Evolutionary conservation across 2,888 invertebrate genomes (phyloP).

Genomic region (Encarsia formosa): DNA sequence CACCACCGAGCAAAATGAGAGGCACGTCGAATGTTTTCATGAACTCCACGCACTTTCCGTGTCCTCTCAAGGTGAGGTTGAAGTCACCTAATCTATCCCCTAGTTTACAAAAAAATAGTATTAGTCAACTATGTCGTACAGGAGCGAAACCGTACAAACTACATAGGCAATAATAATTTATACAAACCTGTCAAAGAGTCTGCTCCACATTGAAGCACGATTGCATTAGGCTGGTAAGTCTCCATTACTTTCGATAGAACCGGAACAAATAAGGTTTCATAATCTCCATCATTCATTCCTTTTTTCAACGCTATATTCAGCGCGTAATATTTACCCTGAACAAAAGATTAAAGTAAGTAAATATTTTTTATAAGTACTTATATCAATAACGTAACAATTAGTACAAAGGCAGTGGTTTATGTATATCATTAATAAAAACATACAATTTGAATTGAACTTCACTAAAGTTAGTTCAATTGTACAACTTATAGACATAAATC

Average conservation of each 20-base stretch:
- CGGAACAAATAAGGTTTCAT: conserved; percentile 93
- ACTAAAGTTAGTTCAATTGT: too few species aligned
- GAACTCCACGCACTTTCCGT: conserved; percentile 97
- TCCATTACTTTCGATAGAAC: conserved; percentile 98
- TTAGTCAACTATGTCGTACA: too few species aligned
- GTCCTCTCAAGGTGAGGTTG: conserved; percentile 93
- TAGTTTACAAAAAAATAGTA: conserved; percentile 38
- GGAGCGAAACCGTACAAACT: too few species aligned
- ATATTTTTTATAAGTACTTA: too few species aligned
- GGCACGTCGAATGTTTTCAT: conserved; percentile 96
- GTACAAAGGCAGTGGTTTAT: too few species aligned
- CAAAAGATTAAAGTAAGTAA: background rate
- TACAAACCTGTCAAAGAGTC: conserved; percentile 83
- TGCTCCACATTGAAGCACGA: conserved; percentile 97
- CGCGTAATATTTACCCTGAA: conserved; percentile 93
- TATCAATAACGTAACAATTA: too few species aligned
- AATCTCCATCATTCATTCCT: conserved; percentile 97
- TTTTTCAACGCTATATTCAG: conserved; percentile 97
- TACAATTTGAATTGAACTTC: too few species aligned
- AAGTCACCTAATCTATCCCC: conserved; percentile 96
- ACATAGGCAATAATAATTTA: too few species aligned
- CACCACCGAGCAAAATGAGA: conserved; percentile 94
- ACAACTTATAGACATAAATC: too few species aligned
- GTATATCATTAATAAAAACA: too few species aligned
- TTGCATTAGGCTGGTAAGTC: conserved; percentile 95